A percentile compares a stretch with the other conserved stretches of the same genome.
Evolutionary conservation across 2,113 vertebrate species (phyloP).

Genomic region (Bos indicus): DNA sequence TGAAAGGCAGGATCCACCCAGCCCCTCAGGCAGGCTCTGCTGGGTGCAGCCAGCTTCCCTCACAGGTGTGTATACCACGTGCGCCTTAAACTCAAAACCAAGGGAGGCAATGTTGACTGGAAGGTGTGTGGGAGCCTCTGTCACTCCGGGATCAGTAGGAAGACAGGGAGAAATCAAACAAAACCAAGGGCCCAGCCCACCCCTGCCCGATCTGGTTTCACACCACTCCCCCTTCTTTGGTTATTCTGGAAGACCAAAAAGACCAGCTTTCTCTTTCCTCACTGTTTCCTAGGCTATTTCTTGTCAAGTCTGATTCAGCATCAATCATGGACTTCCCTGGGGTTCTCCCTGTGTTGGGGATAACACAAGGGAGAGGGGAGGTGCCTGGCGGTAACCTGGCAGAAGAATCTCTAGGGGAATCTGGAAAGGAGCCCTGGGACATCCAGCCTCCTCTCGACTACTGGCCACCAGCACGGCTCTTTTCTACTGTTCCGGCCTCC

Average conservation of each 20-base stretch:
- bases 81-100: neutral
- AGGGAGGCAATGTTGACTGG: neutral
- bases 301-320: conserved; percentile 37
- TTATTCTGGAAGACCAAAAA: neutral
- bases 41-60: neutral
- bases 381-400: neutral
- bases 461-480: neutral
- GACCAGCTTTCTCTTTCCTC: neutral
- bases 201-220: neutral
- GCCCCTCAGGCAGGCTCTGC: conserved; percentile 40
- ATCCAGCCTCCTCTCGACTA: too few relatives aligned
- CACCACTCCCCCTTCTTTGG: neutral
- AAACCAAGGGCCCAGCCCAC: neutral
- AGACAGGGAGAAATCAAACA: neutral
- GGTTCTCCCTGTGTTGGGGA: neutral
- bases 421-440: neutral
- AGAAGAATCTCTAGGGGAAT: neutral
- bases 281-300: neutral
- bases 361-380: conserved; percentile 36
- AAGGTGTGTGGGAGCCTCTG: neutral
- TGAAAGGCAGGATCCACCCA: conserved; percentile 43
- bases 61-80: neutral
- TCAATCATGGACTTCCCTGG: conserved; percentile 21
- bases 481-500: neutral
- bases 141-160: neutral